phyloP scores from a whole-genome alignment of 2,797 vertebrate species.

The Onychomys torridus region DNA sequence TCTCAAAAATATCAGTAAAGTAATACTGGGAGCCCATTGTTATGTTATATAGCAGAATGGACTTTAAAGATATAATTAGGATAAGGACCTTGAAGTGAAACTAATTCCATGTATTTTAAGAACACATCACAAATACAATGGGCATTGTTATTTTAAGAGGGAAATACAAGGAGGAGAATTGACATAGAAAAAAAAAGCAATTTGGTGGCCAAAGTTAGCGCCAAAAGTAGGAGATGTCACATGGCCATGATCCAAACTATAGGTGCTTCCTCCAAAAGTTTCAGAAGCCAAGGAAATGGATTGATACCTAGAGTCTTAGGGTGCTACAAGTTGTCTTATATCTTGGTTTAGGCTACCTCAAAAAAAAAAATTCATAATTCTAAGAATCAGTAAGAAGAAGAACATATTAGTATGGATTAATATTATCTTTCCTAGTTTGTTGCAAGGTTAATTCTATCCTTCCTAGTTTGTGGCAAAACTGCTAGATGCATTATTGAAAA shows the following conservation, averaged over 20 bases:
- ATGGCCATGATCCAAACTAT: background rate
- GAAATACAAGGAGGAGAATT: background rate
- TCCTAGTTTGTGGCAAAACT: background rate
- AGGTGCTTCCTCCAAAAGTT: background rate
- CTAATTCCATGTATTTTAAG: background rate
- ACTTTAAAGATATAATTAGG: background rate
- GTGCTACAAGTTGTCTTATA: rapidly evolving
- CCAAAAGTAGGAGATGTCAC: background rate
- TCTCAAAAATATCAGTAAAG: background rate
- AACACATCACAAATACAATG: background rate
- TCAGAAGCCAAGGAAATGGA: background rate
- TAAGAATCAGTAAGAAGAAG: background rate
- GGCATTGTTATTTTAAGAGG: background rate
- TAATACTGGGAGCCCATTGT: background rate
- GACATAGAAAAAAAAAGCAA: background rate
- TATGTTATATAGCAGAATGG: background rate
- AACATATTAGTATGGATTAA: background rate
- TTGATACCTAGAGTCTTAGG: background rate
- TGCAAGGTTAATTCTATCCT: background rate
- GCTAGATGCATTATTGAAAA: background rate
- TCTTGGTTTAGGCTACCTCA: background rate
- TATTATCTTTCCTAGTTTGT: background rate
- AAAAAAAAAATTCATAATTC: background rate
- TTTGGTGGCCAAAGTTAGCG: background rate
- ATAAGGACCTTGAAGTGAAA: background rate